These are phyloP conservation scores for Anthrax anthrax DNA, from an alignment of 2,888 invertebrate species.

Conservation along the genomic window DNA sequence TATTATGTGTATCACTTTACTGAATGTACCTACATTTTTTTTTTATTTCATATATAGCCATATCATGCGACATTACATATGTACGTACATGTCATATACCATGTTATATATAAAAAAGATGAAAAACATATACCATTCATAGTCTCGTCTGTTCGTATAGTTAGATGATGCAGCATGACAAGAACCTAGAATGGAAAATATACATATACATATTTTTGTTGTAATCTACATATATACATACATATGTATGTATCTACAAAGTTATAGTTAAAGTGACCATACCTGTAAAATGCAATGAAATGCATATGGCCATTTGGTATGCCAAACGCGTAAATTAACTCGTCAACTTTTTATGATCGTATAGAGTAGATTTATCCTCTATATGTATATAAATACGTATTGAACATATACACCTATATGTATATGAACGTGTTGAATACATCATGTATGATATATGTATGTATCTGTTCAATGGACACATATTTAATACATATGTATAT, in stretches of 20 bases:
- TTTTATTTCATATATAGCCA: no score
- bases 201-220: no score
- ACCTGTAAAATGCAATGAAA: not conserved
- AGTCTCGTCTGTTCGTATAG: not conserved
- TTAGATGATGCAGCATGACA: not conserved
- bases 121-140: no score
- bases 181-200: not conserved
- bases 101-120: not conserved
- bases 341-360: slow-evolving; percentile 20
- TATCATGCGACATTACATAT: no score
- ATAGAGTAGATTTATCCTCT: not conserved
- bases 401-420: not conserved
- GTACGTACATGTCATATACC: no score
- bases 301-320: slow-evolving; percentile 16
- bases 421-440: no score
- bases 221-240: no score
- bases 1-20: not conserved
- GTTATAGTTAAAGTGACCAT: not conserved
- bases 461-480: no score
- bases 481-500: not conserved
- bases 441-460: no score
- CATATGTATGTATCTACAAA: no score
- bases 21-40: no score
- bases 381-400: no score
- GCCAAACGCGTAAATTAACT: slow-evolving; percentile 20